phyloP scores from a whole-genome alignment of 1,140 invertebrate species.

The Dinothrombium tinctorium region DNA sequence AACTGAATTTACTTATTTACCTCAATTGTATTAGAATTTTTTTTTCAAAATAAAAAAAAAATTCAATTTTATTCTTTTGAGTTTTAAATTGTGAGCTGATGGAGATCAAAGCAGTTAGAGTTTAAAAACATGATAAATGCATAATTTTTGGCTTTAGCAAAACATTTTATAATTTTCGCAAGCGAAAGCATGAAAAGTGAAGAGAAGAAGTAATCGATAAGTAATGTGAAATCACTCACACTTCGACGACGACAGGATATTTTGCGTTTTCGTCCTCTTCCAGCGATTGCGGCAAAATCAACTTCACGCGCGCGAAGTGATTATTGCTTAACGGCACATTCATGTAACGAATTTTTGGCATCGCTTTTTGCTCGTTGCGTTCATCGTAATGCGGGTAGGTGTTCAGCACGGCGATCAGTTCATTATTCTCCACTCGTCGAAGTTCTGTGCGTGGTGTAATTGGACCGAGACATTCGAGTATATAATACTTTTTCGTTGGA shows the following conservation, averaged over 20 bases:
- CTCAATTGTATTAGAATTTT: too few species aligned
- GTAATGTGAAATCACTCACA: too few species aligned
- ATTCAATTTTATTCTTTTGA: too few species aligned
- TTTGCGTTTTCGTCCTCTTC: conserved; percentile 67
- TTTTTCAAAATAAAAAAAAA: too few species aligned
- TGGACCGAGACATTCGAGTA: conserved; percentile 12
- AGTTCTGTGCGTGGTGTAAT: conserved; percentile 13
- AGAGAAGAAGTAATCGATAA: too few species aligned
- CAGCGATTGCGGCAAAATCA: conserved; percentile 55
- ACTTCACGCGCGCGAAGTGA: conserved; percentile 35
- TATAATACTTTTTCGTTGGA: background rate
- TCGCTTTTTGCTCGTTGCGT: conserved; percentile 38
- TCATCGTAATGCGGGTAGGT: conserved; percentile 30
- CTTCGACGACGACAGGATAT: conserved; percentile 63
- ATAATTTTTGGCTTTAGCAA: too few species aligned
- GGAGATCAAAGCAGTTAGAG: too few species aligned
- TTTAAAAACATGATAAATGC: too few species aligned
- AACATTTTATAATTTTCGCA: background rate
- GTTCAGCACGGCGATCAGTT: conserved; percentile 20
- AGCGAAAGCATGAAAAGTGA: too few species aligned
- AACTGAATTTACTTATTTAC: too few species aligned
- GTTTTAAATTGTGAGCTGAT: too few species aligned
- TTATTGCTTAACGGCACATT: background rate
- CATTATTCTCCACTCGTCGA: conserved; percentile 9
- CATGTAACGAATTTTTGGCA: conserved; percentile 41